Evolutionary conservation across 2,113 vertebrate species (phyloP), one percentile per base, ranked within the genome.

Genomic region (Ictalurus furcatus): DNA sequence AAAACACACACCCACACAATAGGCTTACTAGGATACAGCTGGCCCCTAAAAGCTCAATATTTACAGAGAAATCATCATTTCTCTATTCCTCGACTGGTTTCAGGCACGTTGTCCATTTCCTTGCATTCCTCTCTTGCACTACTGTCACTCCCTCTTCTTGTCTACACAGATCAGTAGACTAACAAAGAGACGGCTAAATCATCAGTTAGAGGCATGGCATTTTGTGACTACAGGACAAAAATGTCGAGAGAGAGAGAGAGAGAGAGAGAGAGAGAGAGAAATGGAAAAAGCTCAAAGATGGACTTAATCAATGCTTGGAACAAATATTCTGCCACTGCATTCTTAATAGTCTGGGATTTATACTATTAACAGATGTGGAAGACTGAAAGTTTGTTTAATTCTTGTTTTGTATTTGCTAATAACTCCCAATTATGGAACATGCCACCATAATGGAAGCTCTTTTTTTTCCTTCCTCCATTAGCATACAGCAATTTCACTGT

Each of bases 401-500:
- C 30, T 76, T 7, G 58, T 73, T 37, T 71, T 56, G 63, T 56
- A 34, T 54, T 48, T 30, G 19, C 40, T 61, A 44, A 79, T 87
- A 63, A 87, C 71, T 48, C 58, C 44, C 44, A 48, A 48, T 7
- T 7, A 25, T 58, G 82, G 88, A 87, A 92, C 95, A 93, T 92
- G 85, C 92, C 92, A 91, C 92, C 30, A 83, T 52, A 59, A 8
- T 88, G 65, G 19, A 14, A 48, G 78, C 34, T 56, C 30, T 83
- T 14, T 54, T 54, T 85, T 14, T 54, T 58, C 21, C 30, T 76
- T 37, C 30, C 63, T 25, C 21, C 25, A 71, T 88, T 48, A 67
- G 84, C 28, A 52, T 69, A 69, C 44, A 69, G 21, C 3, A 69
- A 11, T 85, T 52, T 54, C 28, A 67, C 44, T 85, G 63, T 85